Evolutionary conservation across 2,888 invertebrate genomes (phyloP), one percentile per base, ranked within the genome.

Genomic region (Cerastoderma edule): DNA sequence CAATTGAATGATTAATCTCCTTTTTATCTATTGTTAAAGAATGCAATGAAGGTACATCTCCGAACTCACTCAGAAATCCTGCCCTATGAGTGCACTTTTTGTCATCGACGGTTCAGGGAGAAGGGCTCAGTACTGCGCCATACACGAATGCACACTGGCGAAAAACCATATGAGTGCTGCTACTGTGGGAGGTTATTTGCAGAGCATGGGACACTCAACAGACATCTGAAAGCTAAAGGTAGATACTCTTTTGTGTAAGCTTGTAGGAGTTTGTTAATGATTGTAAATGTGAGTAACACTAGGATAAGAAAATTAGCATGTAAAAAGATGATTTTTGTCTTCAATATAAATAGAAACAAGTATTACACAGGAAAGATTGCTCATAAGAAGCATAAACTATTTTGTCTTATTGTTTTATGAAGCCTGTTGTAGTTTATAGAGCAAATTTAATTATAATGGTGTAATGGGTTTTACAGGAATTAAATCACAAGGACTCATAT

Each of bases 161-260:
- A 91, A 68, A 85, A 87, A 32, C 92, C 92, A 2, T 92, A 83
- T 75, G 72, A 75, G 32, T 92, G 92, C 82, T 70, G 67, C n/a
- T 83, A 85, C 69, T 92, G 92, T 86, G 86, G 86, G 0, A 73
- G 89, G 24, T 68, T 81, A 10, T 92, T 92, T 84, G 87, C 91
- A 24, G 92, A 92, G 78, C 91, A 92, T 78, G 91, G 91, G 19
- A 92, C 92, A 13, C 87, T 92, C 8, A 89, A 87, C 65, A 73
- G 92, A 46, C 92, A 92, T 80, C 84, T 92, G n/a, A 90, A 89
- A 73, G 90, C 91, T 48, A 92, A 92, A 89, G 89, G 91, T 91
- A 64, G 65, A 46, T 3, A 16, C 19, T 44, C 6, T 8, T 6
- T 8, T 48, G n/a, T n/a, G 48, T 8, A 8, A 4, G 48, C 5